Conservation (phyloP, 2,797 vertebrate species). For the Glossophaga mutica region DNA sequence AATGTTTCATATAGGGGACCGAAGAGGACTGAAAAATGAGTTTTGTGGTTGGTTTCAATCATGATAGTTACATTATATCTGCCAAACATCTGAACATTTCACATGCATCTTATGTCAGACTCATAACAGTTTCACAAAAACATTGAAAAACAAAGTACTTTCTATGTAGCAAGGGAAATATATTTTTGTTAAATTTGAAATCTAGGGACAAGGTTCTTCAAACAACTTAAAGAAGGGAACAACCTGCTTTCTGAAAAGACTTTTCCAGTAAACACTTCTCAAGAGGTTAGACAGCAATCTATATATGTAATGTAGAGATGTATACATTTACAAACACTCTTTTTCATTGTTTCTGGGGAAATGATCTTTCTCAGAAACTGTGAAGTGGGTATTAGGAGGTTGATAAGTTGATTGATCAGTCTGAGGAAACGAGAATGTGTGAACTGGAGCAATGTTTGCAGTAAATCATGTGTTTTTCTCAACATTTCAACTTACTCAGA, state of each 20-base stretch:
- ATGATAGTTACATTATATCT: constrained; percentile 70
- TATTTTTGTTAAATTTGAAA: constrained; percentile 72
- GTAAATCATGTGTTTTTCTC: neutral
- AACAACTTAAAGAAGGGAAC: constrained; percentile 70
- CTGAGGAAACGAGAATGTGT: neutral
- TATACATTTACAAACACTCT: neutral
- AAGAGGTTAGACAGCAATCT: constrained; percentile 63
- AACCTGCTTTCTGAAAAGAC: constrained; percentile 64
- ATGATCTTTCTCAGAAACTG: constrained; percentile 21
- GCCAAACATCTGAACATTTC: constrained; percentile 75
- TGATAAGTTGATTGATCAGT: constrained; percentile 16
- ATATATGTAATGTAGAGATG: constrained; percentile 13
- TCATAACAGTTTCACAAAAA: constrained; percentile 70
- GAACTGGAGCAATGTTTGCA: constrained; percentile 29
- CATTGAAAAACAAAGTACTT: constrained; percentile 71
- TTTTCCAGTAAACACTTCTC: constrained; percentile 69
- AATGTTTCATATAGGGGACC: constrained; percentile 65
- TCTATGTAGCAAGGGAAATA: constrained; percentile 70
- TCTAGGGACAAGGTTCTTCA: constrained; percentile 58
- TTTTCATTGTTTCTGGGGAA: constrained; percentile 48
- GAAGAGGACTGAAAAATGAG: constrained; percentile 68
- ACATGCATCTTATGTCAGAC: constrained; percentile 72
- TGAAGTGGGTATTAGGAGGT: neutral
- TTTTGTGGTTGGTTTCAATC: constrained; percentile 77
- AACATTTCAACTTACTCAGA: neutral